These are phyloP conservation scores for Anoplophora glabripennis DNA, from an alignment of 1,140 invertebrate species.

Conservation along the genomic window DNA sequence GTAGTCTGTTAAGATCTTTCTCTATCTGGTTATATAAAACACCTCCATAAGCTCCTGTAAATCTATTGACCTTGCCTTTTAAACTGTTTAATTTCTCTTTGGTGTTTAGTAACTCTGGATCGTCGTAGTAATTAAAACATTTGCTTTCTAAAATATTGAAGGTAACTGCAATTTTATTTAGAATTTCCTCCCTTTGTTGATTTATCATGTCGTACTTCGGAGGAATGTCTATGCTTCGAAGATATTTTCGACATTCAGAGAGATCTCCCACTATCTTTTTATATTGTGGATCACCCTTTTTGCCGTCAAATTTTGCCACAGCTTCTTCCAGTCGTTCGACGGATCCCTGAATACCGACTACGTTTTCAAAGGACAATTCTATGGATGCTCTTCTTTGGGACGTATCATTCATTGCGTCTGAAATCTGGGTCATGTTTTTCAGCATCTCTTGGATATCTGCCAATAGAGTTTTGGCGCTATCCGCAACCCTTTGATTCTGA, in stretches of 20 bases:
- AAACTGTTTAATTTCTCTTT: conserved; percentile 19
- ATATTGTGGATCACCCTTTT: conserved; percentile 13
- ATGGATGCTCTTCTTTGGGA: neutral
- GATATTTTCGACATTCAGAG: neutral
- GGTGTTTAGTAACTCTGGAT: conserved; percentile 14
- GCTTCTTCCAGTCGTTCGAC: conserved; percentile 7
- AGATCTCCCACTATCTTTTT: conserved; percentile 12
- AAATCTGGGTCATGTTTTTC: neutral
- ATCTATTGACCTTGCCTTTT: conserved; percentile 30
- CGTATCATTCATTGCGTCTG: conserved; percentile 1
- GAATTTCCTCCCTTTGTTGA: conserved; percentile 18
- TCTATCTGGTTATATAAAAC: conserved; percentile 35
- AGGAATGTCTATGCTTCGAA: conserved; percentile 15
- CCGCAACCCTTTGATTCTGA: conserved; percentile 21
- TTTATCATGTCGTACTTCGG: conserved; percentile 5
- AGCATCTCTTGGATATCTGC: conserved; percentile 20
- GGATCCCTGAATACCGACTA: conserved; percentile 5
- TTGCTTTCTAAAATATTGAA: conserved; percentile 12
- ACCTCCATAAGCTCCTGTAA: conserved; percentile 30
- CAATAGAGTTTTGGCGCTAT: conserved; percentile 22
- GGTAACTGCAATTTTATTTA: conserved; percentile 8
- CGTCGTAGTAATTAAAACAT: conserved; percentile 1
- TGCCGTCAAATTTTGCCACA: conserved; percentile 19
- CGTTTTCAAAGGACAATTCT: neutral
- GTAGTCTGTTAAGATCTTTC: conserved; percentile 25